A percentile compares a stretch with the other conserved stretches of the same genome.
These are phyloP conservation scores for Rynchops niger DNA, from an alignment of 2,113 vertebrate genomes.

Conservation along the genomic window DNA sequence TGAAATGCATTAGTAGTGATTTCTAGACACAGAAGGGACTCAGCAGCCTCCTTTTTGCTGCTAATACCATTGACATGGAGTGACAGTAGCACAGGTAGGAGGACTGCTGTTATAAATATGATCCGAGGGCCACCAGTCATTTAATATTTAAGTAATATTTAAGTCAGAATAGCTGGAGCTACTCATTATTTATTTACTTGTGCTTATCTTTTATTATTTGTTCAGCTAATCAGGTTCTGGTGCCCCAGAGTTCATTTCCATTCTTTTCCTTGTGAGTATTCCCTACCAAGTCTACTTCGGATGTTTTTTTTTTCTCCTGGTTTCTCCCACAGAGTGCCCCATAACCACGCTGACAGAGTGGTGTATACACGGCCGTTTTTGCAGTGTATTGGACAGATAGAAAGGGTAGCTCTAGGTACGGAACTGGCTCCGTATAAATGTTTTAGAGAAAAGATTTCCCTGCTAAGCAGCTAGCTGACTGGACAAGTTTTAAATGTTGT, in stretches of 20 bases:
- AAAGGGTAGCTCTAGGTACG: not conserved
- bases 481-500: not conserved
- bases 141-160: not conserved
- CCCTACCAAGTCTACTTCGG: not conserved
- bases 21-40: not conserved
- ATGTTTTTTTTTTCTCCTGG: rapidly evolving
- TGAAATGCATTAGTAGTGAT: not conserved
- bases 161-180: not conserved
- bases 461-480: not conserved
- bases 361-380: rapidly evolving
- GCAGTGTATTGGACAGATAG: rapidly evolving
- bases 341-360: rapidly evolving
- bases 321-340: not conserved
- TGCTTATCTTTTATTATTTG: not conserved
- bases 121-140: not conserved
- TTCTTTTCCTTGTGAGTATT: not conserved
- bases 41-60: not conserved
- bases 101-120: not conserved
- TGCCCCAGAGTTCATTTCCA: not conserved
- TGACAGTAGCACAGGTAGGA: not conserved
- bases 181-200: not conserved
- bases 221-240: not conserved
- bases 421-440: not conserved
- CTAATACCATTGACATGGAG: not conserved
- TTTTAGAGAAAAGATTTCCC: not conserved